Evolutionary conservation across 2,888 invertebrate genomes (phyloP), one percentile per base, ranked within the genome.

Genomic region (Entomobrya multifasciata): DNA sequence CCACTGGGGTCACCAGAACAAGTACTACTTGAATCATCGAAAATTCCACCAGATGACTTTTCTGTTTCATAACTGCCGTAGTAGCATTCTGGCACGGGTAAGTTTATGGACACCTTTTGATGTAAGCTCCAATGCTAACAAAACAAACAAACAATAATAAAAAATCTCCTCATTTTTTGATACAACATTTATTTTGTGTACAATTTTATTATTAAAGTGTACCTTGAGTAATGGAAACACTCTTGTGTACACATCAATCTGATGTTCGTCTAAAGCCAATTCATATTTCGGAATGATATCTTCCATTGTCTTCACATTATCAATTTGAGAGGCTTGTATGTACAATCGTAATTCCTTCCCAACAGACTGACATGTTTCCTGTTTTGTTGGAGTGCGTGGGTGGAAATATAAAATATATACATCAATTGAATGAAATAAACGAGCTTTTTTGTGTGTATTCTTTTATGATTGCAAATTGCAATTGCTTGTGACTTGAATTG

Each of bases 181-280:
- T 17, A 15, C n/a, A n/a, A n/a, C 49, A 25, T 74, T 44, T 70
- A 47, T 20, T 72, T 25, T 72, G 5, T 13, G 60, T 25, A 25
- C 20, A 65, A 25, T 15, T 20, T n/a, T n/a, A n/a, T n/a, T n/a
- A n/a, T n/a, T n/a, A n/a, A n/a, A n/a, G n/a, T n/a, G n/a, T 47
- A 85, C 85, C 85, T 72, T 77, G 30, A 85, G 78, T n/a, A 78
- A 10, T 1, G 85, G 70, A 60, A 85, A 78, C 17, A 85, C 70
- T 49, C 41, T 30, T 1, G 85, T 85, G 25, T 70, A 78, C 20
- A 85, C 78, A 60, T 78, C 78, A 49, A 85, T 85, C 62, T 85
- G 57, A 30, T 85, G 78, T 36, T 78, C 78, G 27, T 85, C 78
- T 49, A 85, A 41, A 10, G 78, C 70, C 25, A 85, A 47, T 30